Percentiles rank a stretch among this genome's conserved stretches.
phyloP scores from a whole-genome alignment of 2,797 vertebrate species.

The Myotis myotis region DNA sequence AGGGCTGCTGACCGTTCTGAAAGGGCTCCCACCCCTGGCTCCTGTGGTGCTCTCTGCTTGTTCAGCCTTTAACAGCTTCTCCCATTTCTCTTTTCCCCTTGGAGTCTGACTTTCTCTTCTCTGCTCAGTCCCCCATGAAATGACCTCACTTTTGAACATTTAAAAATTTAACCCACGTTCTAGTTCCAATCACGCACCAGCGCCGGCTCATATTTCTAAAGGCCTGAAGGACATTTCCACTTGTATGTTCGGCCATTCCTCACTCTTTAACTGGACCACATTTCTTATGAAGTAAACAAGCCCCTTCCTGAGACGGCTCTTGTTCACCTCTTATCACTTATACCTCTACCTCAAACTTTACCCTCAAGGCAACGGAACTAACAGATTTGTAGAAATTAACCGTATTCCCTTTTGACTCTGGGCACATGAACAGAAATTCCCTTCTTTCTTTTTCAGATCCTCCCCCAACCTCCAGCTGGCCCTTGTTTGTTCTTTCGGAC shows the following conservation, averaged over 20 bases:
- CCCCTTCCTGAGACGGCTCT: not conserved
- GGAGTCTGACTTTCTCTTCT: not conserved
- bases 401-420: not conserved
- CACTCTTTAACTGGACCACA: not conserved
- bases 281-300: not conserved
- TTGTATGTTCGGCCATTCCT: not conserved
- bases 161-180: not conserved
- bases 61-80: not conserved
- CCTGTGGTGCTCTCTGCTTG: not conserved
- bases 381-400: not conserved
- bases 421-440: not conserved
- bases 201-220: not conserved
- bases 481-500: not conserved
- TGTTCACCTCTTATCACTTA: not conserved
- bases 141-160: not conserved
- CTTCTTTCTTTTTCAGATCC: not conserved
- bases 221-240: not conserved
- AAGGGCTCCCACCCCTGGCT: not conserved
- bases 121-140: not conserved
- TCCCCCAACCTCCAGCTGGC: not conserved
- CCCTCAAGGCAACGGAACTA: not conserved
- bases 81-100: not conserved
- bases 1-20: not conserved
- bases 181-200: not conserved
- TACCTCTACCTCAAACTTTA: not conserved